Percentiles rank a stretch among this genome's conserved stretches.
phyloP scores from a whole-genome alignment of 2,888 invertebrate genomes.

The Caenorhabditis macrosperma region DNA sequence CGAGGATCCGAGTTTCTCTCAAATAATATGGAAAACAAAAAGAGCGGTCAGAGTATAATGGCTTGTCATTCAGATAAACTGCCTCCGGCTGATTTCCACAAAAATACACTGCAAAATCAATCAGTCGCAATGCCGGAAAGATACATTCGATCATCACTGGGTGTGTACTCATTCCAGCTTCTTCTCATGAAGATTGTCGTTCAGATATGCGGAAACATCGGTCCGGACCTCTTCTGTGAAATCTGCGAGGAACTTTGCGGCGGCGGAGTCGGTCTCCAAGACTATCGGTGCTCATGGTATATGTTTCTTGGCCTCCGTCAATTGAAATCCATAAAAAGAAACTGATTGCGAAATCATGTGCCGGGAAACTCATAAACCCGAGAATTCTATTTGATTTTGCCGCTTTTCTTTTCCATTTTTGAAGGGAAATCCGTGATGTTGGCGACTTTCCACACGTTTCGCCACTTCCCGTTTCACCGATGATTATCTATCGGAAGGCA shows the following conservation, averaged over 20 bases:
- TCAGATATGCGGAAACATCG: slow-evolving; percentile 69
- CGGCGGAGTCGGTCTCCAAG: slow-evolving; percentile 67
- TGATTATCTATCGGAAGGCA: background rate
- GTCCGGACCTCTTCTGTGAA: slow-evolving; percentile 68
- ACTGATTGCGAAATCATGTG: slow-evolving; percentile 1
- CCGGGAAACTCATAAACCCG: slow-evolving; percentile 30
- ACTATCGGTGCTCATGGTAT: slow-evolving; percentile 69
- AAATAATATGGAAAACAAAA: background rate
- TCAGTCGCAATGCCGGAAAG: slow-evolving; percentile 20
- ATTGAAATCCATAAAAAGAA: slow-evolving; percentile 15
- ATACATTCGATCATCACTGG: slow-evolving; percentile 60
- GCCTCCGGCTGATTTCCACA: slow-evolving; percentile 52
- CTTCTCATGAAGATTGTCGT: background rate
- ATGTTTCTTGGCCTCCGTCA: slow-evolving; percentile 20
- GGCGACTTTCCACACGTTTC: background rate
- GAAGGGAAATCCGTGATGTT: background rate
- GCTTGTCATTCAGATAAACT: slow-evolving; percentile 43
- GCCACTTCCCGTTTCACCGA: background rate
- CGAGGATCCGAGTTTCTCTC: too few relatives aligned
- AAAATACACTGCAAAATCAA: slow-evolving; percentile 58
- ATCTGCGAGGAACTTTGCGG: slow-evolving; percentile 72
- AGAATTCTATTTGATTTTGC: slow-evolving; percentile 19
- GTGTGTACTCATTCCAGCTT: slow-evolving; percentile 9
- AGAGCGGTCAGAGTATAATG: background rate
- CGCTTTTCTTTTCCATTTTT: slow-evolving; percentile 8